phyloP scores from a whole-genome alignment of 2,888 invertebrate species.

The Parasteatoda lunata region DNA sequence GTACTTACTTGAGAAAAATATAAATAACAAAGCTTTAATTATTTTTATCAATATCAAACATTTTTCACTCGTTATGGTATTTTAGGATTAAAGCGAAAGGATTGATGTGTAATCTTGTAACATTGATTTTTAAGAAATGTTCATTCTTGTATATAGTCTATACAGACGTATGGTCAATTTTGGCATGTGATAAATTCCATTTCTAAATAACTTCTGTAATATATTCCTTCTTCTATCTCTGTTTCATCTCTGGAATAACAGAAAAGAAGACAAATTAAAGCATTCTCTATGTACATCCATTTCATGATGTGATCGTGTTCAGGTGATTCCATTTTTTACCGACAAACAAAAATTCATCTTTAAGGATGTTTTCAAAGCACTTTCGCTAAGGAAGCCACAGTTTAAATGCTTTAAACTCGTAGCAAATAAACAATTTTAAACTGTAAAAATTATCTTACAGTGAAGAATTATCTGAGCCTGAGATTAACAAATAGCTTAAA shows the following conservation, averaged over 20 bases:
- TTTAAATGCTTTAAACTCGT: too few species aligned
- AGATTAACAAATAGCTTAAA: too few species aligned
- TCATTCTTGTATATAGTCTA: slow-evolving; percentile 67
- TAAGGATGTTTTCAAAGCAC: not conserved
- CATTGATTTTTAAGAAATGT: slow-evolving; percentile 64
- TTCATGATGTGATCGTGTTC: slow-evolving; percentile 47
- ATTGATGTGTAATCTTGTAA: slow-evolving; percentile 63
- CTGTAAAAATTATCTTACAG: too few species aligned
- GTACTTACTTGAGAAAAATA: too few species aligned
- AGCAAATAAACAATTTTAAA: too few species aligned
- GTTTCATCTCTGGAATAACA: slow-evolving; percentile 58
- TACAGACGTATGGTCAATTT: slow-evolving; percentile 57
- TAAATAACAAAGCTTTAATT: too few species aligned
- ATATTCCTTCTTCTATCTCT: slow-evolving; percentile 55
- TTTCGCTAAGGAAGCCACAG: too few species aligned
- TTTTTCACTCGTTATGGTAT: slow-evolving; percentile 10
- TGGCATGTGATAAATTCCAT: slow-evolving; percentile 69
- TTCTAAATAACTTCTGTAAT: slow-evolving; percentile 65
- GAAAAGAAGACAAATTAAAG: slow-evolving; percentile 25
- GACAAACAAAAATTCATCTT: slow-evolving; percentile 39
- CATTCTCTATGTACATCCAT: slow-evolving; percentile 58
- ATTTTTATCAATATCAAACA: too few species aligned
- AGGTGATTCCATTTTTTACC: slow-evolving; percentile 29
- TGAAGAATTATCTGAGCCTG: too few species aligned
- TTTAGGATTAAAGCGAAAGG: slow-evolving; percentile 29